Percentiles rank a stretch among this genome's conserved stretches.
Conservation (phyloP, 2,888 invertebrate genomes). For the Drosophila vallismaia region DNA sequence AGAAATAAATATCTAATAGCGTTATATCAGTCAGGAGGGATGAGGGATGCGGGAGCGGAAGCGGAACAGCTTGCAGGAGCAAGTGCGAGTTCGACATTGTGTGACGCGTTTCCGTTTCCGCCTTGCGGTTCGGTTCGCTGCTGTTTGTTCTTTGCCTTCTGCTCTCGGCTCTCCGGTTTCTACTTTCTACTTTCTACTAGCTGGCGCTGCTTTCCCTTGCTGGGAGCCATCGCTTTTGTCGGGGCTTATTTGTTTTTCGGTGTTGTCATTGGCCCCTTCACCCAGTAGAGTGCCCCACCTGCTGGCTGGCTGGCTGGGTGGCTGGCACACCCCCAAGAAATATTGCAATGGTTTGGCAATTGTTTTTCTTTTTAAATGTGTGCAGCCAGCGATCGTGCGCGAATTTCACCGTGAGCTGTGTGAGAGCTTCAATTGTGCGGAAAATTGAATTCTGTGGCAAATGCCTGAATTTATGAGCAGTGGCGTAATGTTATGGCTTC, state of each 20-base stretch:
- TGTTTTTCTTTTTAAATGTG: constrained; percentile 54
- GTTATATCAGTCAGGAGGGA: constrained; percentile 7
- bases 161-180: constrained; percentile 26
- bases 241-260: constrained; percentile 65
- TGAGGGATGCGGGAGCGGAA: background rate
- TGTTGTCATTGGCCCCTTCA: constrained; percentile 50
- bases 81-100: constrained; percentile 52
- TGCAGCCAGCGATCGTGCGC: constrained; percentile 45
- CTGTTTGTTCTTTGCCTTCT: constrained; percentile 52
- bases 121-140: constrained; percentile 50
- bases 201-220: background rate
- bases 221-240: constrained; percentile 36
- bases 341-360: constrained; percentile 60
- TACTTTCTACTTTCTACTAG: constrained; percentile 8
- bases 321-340: constrained; percentile 21
- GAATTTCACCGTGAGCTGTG: constrained; percentile 51
- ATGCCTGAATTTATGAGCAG: constrained; percentile 44
- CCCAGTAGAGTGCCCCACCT: background rate
- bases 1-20: constrained; percentile 71
- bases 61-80: constrained; percentile 13
- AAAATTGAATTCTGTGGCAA: constrained; percentile 73
- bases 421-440: constrained; percentile 74
- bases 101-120: constrained; percentile 76
- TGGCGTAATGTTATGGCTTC: background rate
- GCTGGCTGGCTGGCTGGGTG: no score